A percentile compares a stretch with the other conserved stretches of the same genome.
Conservation (phyloP, 2,888 invertebrate species). For the Rotaria magnacalcarata region DNA sequence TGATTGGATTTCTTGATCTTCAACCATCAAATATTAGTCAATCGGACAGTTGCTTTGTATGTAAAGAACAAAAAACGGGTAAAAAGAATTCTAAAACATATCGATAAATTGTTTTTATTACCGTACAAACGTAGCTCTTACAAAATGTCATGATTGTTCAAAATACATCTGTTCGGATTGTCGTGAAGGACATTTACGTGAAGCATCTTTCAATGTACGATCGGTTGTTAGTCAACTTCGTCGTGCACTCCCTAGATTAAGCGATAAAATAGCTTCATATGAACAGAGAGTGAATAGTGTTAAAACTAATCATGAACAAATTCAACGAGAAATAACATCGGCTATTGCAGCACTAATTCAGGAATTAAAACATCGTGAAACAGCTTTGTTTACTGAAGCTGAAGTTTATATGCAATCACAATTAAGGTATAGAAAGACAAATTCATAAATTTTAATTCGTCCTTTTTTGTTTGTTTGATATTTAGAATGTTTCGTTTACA, state of each 20-base stretch:
- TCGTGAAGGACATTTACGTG: conserved; percentile 87
- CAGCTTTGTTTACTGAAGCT: conserved; percentile 62
- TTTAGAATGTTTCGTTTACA: conserved; percentile 69
- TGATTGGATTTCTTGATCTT: conserved; percentile 85
- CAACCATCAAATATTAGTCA: conserved; percentile 72
- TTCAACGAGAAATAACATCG: conserved; percentile 80
- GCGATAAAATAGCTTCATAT: conserved; percentile 47
- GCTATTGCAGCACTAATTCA: conserved; percentile 52
- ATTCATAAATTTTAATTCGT: too few species aligned
- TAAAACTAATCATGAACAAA: conserved; percentile 80
- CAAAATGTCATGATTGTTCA: conserved; percentile 85
- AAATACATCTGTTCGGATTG: conserved; percentile 94
- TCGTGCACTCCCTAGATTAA: conserved; percentile 70
- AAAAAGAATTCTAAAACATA: conserved; percentile 51
- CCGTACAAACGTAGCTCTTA: conserved; percentile 33
- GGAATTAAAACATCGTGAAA: conserved; percentile 66
- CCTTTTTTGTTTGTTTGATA: background rate
- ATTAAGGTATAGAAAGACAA: conserved; percentile 62
- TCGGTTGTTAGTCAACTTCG: conserved; percentile 69
- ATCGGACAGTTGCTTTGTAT: background rate
- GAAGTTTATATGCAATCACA: conserved; percentile 85
- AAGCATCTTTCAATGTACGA: conserved; percentile 80
- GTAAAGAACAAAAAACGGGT: conserved; percentile 46
- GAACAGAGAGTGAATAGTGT: conserved; percentile 49
- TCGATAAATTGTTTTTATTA: conserved; percentile 48